Conservation (phyloP, 2,797 vertebrate genomes). For the Acrossocheilus fasciatus region DNA sequence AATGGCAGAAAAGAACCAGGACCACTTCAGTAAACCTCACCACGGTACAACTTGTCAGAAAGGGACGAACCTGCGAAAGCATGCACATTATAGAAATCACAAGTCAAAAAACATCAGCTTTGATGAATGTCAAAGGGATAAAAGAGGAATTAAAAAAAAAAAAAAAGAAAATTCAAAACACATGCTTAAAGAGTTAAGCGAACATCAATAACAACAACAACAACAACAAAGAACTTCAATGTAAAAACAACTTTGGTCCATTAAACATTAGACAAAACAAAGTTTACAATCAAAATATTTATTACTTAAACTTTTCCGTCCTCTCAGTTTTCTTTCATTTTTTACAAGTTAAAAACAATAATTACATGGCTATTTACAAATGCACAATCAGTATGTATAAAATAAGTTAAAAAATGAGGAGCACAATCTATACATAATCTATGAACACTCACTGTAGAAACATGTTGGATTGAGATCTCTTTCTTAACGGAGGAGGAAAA, state of each 20-base stretch:
- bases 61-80: conserved; percentile 84
- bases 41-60: conserved; percentile 78
- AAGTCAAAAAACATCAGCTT: conserved; percentile 84
- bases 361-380: conserved; percentile 99
- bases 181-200: conserved; percentile 86
- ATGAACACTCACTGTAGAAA: conserved; percentile 77
- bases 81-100: conserved; percentile 90
- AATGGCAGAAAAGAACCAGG: conserved; percentile 77
- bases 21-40: conserved; percentile 83
- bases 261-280: conserved; percentile 92
- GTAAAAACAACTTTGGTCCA: conserved; percentile 98
- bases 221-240: conserved; percentile 75
- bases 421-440: conserved; percentile 83
- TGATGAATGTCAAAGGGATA: conserved; percentile 74
- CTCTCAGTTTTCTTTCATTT: conserved; percentile 81
- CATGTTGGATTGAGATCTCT: conserved; percentile 66
- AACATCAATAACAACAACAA: conserved; percentile 81
- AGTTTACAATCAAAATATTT: conserved; percentile 97
- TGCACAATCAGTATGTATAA: conserved; percentile 98
- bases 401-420: conserved; percentile 99
- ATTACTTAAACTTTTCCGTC: conserved; percentile 86
- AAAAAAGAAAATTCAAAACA: conserved; percentile 71
- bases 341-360: conserved; percentile 95
- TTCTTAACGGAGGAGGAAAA: conserved; percentile 47
- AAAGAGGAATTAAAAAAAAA: conserved; percentile 70